These are phyloP conservation scores for Suncus etruscus DNA, from an alignment of 2,113 vertebrate species.

Conservation along the genomic window DNA sequence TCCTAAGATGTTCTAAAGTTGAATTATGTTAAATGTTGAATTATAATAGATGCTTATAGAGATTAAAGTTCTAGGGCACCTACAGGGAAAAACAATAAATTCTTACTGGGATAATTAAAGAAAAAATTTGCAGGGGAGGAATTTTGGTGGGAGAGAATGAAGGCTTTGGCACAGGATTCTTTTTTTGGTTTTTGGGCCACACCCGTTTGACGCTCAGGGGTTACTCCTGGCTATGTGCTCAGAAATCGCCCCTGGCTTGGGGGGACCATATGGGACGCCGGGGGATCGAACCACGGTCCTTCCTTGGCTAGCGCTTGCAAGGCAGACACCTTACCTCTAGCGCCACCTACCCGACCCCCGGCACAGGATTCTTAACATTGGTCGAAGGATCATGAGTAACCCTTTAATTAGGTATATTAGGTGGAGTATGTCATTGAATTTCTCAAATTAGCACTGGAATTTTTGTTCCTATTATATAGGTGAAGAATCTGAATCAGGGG, in stretches of 20 bases:
- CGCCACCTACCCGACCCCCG: too few species aligned
- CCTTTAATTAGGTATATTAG: neutral
- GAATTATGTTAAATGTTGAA: neutral
- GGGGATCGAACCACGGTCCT: too few species aligned
- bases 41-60: neutral
- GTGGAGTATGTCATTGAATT: neutral
- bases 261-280: too few species aligned
- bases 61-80: neutral
- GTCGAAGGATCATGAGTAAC: slow-evolving; percentile 14
- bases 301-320: too few species aligned
- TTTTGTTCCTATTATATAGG: neutral
- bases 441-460: slow-evolving; percentile 20
- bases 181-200: too few species aligned
- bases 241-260: too few species aligned
- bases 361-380: slow-evolving; percentile 32
- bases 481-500: neutral
- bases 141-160: neutral
- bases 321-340: too few species aligned
- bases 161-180: neutral
- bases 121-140: neutral
- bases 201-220: too few species aligned
- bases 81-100: neutral
- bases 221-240: too few species aligned
- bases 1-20: neutral
- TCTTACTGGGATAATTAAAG: slow-evolving; percentile 15